Base-by-base conservation (phyloP, 2,888 invertebrate genomes). In the Dynastes grantii region DNA sequence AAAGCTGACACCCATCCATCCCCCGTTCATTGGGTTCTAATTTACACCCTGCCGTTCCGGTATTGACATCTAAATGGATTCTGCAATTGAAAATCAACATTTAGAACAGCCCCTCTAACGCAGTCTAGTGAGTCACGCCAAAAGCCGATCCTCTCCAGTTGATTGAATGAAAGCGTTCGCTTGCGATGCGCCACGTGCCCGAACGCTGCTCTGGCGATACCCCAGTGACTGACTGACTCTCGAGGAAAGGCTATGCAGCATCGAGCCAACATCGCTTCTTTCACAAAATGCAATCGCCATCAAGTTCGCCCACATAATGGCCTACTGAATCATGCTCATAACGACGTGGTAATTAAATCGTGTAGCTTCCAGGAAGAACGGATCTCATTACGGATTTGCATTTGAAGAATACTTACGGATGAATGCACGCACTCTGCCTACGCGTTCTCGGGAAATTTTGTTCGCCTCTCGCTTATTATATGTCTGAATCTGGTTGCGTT, bases 141-240 rank as follows among this genome's bases (percentile, higher is more conserved):
- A 49, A 40, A 29, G 49, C 29, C 22, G 68, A 51, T 68, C 16
- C 8, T 67, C 65, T 67, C 45, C 51, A 40, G 29, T 68, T 68
- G 68, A 68, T 68, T 53, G 68, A 51, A 68, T 51, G 68, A 51
- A 51, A 27, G 16, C 65, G 65, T 13, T 65, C 65, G 37, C 65
- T 65, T 40, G 22, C 27, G 67, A 68, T 45, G 45, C 40, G 51
- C 51, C 68, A 68, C 68, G 68, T 68, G 68, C 68, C 5, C 68
- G 13, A 22, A 51, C 29, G 51, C 27, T 51, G 68, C n/a, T 65
- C 65, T 8, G 27, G 68, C 29, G 13, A 68, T 68, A 68, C 51
- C 67, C 49, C 68, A 68, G 65, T 67, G 65, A 67, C 68, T 68
- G 68, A 68, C 40, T 68, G 68, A 68, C 68, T 68, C 68, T 68